Percentiles rank a stretch among this genome's conserved stretches.
Evolutionary conservation across 1,140 invertebrate genomes (phyloP).

Genomic region (Drosophila subobscura): DNA sequence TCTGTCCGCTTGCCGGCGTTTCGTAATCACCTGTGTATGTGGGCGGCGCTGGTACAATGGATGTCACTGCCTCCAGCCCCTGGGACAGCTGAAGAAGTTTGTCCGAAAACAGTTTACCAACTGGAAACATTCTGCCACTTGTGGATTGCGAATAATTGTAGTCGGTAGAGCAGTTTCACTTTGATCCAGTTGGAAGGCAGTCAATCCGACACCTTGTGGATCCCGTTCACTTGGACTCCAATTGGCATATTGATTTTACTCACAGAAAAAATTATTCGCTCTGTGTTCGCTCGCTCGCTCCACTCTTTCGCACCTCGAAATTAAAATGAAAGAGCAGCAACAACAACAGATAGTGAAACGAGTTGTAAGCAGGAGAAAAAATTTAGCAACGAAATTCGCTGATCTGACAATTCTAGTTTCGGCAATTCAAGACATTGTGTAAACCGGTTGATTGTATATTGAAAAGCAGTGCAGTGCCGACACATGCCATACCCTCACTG

Average conservation of each 20-base stretch:
- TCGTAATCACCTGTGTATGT: slow-evolving; percentile 31
- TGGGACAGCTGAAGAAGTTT: too few relatives aligned
- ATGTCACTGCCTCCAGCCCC: neutral
- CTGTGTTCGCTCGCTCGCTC: slow-evolving; percentile 9
- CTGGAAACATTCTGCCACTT: neutral
- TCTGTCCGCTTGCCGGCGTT: slow-evolving; percentile 22
- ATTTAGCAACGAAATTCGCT: slow-evolving; percentile 8
- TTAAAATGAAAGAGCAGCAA: slow-evolving; percentile 5
- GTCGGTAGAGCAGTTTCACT: too few relatives aligned
- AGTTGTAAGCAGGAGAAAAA: slow-evolving; percentile 32
- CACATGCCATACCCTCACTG: slow-evolving; percentile 21
- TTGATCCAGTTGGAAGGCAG: slow-evolving; percentile 12
- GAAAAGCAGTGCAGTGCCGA: slow-evolving; percentile 9
- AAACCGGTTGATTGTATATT: slow-evolving; percentile 60
- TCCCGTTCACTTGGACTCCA: neutral
- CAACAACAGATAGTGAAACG: slow-evolving; percentile 22
- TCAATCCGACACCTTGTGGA: neutral
- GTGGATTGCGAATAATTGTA: neutral
- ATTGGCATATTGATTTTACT: slow-evolving; percentile 36
- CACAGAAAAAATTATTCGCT: neutral
- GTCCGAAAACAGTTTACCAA: slow-evolving; percentile 7
- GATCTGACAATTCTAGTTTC: slow-evolving; percentile 42
- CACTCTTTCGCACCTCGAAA: slow-evolving; percentile 4
- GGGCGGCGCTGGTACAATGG: slow-evolving; percentile 33
- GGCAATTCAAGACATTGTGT: slow-evolving; percentile 19